These are phyloP conservation scores for Chymomyza amoena DNA, from an alignment of 2,888 invertebrate species.

Conservation along the genomic window DNA sequence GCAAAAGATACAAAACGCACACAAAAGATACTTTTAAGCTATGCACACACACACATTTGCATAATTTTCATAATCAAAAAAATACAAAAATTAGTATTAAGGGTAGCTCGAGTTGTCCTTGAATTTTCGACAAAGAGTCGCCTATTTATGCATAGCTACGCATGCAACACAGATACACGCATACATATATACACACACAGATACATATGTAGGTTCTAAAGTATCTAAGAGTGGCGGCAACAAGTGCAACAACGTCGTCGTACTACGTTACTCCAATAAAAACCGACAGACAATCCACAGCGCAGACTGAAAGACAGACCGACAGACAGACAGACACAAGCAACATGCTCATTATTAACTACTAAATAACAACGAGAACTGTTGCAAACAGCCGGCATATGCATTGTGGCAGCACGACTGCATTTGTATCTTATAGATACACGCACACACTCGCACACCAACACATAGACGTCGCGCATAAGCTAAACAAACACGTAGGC, in stretches of 20 bases:
- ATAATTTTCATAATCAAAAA: neutral
- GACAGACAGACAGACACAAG: slow-evolving; percentile 40
- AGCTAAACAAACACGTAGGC: slow-evolving; percentile 30
- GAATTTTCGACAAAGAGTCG: neutral
- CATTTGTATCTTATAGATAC: slow-evolving; percentile 66
- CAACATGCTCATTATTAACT: slow-evolving; percentile 74
- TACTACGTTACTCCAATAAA: neutral
- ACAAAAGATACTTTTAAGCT: neutral
- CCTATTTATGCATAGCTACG: neutral
- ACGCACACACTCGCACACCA: slow-evolving; percentile 27
- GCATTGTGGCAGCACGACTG: slow-evolving; percentile 5
- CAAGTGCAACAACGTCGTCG: neutral
- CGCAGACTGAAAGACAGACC: neutral
- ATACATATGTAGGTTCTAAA: neutral
- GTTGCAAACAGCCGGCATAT: slow-evolving; percentile 13
- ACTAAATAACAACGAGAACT: slow-evolving; percentile 68
- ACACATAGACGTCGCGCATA: neutral
- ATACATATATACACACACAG: too few species aligned
- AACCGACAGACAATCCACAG: neutral
- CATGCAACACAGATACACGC: neutral
- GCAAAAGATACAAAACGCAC: neutral
- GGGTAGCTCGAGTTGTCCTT: neutral
- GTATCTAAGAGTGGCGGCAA: neutral
- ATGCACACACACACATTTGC: neutral
- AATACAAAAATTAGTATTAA: neutral